phyloP scores from a whole-genome alignment of 1,140 invertebrate genomes.

The Drosophila trapezifrons region DNA sequence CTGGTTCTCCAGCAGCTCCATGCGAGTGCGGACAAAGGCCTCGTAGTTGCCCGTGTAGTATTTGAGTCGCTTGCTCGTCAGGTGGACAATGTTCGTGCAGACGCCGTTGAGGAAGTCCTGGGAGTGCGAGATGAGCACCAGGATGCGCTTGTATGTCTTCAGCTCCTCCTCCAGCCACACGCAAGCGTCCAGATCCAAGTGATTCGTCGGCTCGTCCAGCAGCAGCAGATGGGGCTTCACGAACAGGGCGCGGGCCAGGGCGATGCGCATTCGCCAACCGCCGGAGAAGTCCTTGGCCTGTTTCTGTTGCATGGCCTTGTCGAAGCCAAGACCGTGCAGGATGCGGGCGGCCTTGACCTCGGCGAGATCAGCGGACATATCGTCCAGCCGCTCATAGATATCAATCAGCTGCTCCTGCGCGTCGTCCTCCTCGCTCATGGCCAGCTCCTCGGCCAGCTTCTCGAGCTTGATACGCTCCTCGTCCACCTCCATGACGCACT shows the following conservation, averaged over 20 bases:
- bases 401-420: constrained; percentile 98
- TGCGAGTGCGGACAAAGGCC: constrained; percentile 95
- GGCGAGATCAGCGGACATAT: constrained; percentile 97
- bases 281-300: constrained; percentile 97
- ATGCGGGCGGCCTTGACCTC: constrained; percentile 97
- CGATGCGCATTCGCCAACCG: constrained; percentile 99
- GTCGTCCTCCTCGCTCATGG: constrained; percentile 94
- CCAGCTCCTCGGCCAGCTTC: constrained; percentile 95
- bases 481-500: constrained; percentile 99
- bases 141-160: constrained; percentile 97
- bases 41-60: constrained; percentile 99
- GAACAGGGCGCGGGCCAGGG: constrained; percentile 96
- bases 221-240: constrained; percentile 97
- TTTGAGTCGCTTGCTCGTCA: constrained; percentile 96
- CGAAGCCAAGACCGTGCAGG: constrained; percentile 98
- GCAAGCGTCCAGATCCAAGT: constrained; percentile 99
- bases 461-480: constrained; percentile 96
- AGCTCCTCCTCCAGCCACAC: constrained; percentile 99
- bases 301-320: constrained; percentile 95
- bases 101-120: constrained; percentile 99
- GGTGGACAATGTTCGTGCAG: constrained; percentile 99
- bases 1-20: constrained; percentile 99
- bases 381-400: constrained; percentile 98
- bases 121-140: constrained; percentile 99
- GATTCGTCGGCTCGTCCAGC: constrained; percentile 99